phyloP scores from a whole-genome alignment of 1,140 invertebrate species.

The Megathymus violae region DNA sequence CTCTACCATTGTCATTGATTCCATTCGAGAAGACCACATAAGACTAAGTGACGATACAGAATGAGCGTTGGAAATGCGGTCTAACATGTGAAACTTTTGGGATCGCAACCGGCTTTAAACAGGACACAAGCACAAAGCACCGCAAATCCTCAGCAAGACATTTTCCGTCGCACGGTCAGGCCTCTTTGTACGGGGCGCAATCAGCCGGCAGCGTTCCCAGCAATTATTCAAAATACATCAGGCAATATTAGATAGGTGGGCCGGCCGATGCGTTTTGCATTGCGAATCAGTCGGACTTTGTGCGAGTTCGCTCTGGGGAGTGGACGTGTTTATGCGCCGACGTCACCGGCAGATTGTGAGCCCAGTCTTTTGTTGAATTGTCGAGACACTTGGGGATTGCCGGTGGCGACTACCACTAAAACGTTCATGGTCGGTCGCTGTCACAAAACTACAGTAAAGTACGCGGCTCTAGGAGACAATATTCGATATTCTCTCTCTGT shows the following conservation, averaged over 20 bases:
- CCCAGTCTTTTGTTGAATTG: constrained; percentile 68
- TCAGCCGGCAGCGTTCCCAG: constrained; percentile 64
- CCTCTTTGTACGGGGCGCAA: constrained; percentile 71
- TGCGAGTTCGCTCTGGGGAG: constrained; percentile 63
- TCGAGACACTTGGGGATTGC: constrained; percentile 57
- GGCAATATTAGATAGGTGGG: constrained; percentile 80
- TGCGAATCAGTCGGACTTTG: constrained; percentile 78
- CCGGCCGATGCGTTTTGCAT: constrained; percentile 76
- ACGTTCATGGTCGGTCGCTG: constrained; percentile 50
- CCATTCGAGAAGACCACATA: background rate
- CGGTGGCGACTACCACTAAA: constrained; percentile 47
- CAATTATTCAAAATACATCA: constrained; percentile 83
- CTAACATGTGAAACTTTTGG: constrained; percentile 13
- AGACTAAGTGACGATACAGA: background rate
- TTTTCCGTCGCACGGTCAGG: constrained; percentile 62
- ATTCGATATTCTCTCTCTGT: background rate
- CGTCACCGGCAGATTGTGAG: constrained; percentile 67
- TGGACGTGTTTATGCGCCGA: constrained; percentile 64
- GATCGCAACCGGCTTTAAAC: constrained; percentile 32
- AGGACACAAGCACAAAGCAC: constrained; percentile 41
- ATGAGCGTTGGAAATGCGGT: background rate
- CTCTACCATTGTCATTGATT: too few species aligned
- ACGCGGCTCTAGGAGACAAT: background rate
- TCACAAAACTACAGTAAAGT: constrained; percentile 46
- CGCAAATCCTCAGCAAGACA: constrained; percentile 68